Evolutionary conservation across 35 echinoderm and acorn worm species (phyloP).

Genomic region (Amphiura filiformis): DNA sequence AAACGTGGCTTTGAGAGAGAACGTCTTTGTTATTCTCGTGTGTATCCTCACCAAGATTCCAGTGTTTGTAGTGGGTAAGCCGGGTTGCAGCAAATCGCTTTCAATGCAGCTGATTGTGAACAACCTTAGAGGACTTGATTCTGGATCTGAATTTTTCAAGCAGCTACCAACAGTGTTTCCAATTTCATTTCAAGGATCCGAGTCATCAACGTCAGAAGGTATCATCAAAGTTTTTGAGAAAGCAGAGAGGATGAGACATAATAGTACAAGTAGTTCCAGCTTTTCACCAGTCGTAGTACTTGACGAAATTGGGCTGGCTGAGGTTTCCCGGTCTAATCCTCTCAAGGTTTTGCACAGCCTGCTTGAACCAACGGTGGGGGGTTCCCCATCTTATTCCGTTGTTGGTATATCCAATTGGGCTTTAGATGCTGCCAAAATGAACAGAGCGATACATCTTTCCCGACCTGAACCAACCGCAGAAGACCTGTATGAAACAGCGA

Average conservation of each 20-base stretch:
- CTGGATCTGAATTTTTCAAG: conserved; percentile 17
- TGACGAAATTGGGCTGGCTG: conserved; percentile 53
- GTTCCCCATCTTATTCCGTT: conserved; percentile 10
- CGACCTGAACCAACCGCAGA: conserved; percentile 26
- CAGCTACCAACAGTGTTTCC: conserved; percentile 23
- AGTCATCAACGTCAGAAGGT: conserved; percentile 47
- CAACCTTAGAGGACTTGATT: conserved; percentile 34
- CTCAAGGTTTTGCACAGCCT: conserved; percentile 38
- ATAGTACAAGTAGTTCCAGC: conserved; percentile 2
- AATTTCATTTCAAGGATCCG: conserved; percentile 41
- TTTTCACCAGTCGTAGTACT: conserved; percentile 34
- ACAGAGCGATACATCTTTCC: conserved; percentile 36
- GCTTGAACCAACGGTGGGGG: conserved; percentile 14
- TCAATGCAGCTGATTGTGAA: conserved; percentile 38
- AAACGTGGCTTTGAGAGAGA: conserved; percentile 34
- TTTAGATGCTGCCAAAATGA: conserved; percentile 57
- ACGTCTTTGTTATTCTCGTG: conserved; percentile 32
- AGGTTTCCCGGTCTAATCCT: conserved; percentile 14
- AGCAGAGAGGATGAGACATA: background rate
- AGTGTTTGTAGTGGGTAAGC: conserved; percentile 50
- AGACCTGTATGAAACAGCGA: conserved; percentile 28
- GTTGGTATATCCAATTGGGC: conserved; percentile 66
- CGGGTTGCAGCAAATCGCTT: conserved; percentile 39
- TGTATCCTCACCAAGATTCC: conserved; percentile 26
- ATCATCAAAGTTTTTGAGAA: conserved; percentile 50